phyloP scores from a whole-genome alignment of 2,888 invertebrate species.

The Gastrophysa polygoni region DNA sequence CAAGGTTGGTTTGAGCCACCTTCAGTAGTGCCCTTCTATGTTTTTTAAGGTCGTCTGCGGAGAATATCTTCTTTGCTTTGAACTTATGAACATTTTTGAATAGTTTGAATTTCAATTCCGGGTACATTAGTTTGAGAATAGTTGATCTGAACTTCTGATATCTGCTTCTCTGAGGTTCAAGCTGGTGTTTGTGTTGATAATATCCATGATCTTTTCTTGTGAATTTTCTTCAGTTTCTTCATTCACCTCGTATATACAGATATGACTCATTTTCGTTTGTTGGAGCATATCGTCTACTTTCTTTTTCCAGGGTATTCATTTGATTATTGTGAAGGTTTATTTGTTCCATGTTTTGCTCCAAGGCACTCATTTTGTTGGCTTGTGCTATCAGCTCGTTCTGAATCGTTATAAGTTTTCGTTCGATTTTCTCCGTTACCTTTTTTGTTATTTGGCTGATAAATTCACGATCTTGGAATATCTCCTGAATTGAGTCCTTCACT shows the following conservation, averaged over 20 bases:
- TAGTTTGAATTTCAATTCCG: too few relatives aligned
- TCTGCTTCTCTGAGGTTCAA: too few relatives aligned
- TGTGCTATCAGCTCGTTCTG: too few relatives aligned
- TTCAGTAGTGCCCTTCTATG: neutral
- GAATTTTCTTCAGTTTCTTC: neutral
- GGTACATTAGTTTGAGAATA: neutral
- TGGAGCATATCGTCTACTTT: too few relatives aligned
- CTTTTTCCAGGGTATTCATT: neutral
- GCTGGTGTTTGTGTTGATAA: too few relatives aligned
- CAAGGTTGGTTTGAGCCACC: neutral
- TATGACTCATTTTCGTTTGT: too few relatives aligned
- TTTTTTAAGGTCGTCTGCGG: neutral
- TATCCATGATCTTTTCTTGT: neutral
- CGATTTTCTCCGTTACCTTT: neutral
- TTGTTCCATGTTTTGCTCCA: neutral
- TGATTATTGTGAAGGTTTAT: neutral
- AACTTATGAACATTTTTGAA: too few relatives aligned
- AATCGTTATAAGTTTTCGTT: neutral
- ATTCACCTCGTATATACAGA: too few relatives aligned
- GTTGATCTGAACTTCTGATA: neutral
- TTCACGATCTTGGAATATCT: too few relatives aligned
- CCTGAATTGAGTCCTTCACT: too few relatives aligned
- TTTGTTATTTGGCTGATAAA: neutral
- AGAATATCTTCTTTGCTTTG: too few relatives aligned
- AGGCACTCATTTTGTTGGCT: neutral